Base-by-base conservation (phyloP, 2,888 invertebrate genomes). In the Ptilodon capucinus region DNA sequence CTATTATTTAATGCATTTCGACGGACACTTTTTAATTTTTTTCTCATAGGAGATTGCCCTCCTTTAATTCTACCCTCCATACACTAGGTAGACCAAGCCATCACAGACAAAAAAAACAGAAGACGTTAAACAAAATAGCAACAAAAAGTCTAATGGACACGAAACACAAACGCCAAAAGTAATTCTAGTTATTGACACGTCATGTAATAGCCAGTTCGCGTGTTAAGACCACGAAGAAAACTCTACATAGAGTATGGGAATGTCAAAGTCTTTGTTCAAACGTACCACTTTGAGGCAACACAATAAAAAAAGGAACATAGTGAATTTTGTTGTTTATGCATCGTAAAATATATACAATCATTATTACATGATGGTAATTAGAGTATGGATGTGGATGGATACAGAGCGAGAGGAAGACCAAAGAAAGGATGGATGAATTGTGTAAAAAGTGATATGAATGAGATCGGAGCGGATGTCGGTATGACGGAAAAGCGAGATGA, bases 191-290 rank as follows among this genome's bases (percentile, higher is more conserved):
- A 82, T 81, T 81, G 81, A 81, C 79, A 77, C 74, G 76, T 79
- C 64, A 70, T 54, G 64, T 85, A 84, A 86, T 84, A 71, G 79
- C 48, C 45, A 55, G 51, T 81, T 86, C 67, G 86, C 86, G 86
- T 86, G 86, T 64, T 52, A 35, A 42, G 34, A 45, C 64, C 60
- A 76, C 78, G 75, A 79, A 79, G 77, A 71, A 74, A 78, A 76
- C 74, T 67, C 61, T 69, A 64, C 51, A 62, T 62, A 56, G 65
- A 65, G 63, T 65, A 67, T 65, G 62, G 64, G 59, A 64, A 75
- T 68, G 71, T 74, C 72, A 74, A 74, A 73, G 54, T 41, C 48
- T 32, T 49, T 60, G 60, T 59, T 46, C 50, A 57, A 44, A 62
- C 58, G 57, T 42, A 44, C 55, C 46, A 67, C 49, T 51, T 23